Conservation (phyloP, 2,888 invertebrate genomes). For the Drosophila imparisetae region DNA sequence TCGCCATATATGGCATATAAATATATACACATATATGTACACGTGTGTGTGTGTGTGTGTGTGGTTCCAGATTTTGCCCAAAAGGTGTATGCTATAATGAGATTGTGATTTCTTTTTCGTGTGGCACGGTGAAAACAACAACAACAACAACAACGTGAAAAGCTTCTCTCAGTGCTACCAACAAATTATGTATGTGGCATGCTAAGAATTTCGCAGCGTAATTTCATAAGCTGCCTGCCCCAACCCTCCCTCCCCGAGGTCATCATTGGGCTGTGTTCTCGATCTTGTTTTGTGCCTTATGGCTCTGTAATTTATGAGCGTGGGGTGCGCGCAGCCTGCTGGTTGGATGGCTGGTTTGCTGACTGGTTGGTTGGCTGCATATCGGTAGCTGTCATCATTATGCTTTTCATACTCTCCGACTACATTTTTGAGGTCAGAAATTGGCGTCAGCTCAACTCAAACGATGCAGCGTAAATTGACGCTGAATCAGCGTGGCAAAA, state of each 20-base stretch:
- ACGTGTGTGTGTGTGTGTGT: not conserved
- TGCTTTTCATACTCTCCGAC: constrained; percentile 32
- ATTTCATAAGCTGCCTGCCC: constrained; percentile 51
- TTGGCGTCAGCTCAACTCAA: constrained; percentile 52
- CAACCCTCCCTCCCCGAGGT: not conserved
- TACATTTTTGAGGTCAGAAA: constrained; percentile 43
- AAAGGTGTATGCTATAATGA: constrained; percentile 82
- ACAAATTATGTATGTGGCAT: constrained; percentile 76
- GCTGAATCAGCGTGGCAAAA: constrained; percentile 2
- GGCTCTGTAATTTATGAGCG: constrained; percentile 70
- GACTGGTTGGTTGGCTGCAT: constrained; percentile 30
- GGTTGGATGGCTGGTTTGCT: not conserved
- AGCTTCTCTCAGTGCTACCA: constrained; percentile 57
- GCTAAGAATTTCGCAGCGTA: constrained; percentile 75
- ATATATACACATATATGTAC: constrained; percentile 13
- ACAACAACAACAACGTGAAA: constrained; percentile 22
- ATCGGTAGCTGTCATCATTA: constrained; percentile 82
- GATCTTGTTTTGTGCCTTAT: constrained; percentile 72
- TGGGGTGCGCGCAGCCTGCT: constrained; percentile 32
- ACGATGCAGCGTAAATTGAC: constrained; percentile 37
- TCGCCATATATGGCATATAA: constrained; percentile 9
- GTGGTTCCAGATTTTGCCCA: constrained; percentile 38
- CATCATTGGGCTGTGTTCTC: constrained; percentile 32
- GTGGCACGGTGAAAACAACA: constrained; percentile 51
- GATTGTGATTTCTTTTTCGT: constrained; percentile 78